phyloP scores from a whole-genome alignment of 2,113 vertebrate genomes.

The Dipodomys merriami region DNA sequence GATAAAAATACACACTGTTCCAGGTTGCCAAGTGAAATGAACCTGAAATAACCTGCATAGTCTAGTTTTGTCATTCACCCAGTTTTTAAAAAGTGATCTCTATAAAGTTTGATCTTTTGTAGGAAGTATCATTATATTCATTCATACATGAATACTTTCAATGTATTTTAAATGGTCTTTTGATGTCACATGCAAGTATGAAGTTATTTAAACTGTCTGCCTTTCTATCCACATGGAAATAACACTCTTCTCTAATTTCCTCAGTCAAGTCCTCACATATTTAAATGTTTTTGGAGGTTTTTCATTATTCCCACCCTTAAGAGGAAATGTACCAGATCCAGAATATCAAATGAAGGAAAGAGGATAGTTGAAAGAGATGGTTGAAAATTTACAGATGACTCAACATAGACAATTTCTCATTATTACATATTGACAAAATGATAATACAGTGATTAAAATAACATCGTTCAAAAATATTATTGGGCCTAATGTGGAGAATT shows the following conservation, averaged over 20 bases:
- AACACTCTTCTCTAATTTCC: background rate
- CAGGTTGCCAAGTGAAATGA: conserved; percentile 31
- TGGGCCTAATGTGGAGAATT: background rate
- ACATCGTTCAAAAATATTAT: background rate
- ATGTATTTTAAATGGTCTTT: background rate
- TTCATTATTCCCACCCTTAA: background rate
- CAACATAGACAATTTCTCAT: conserved; percentile 10
- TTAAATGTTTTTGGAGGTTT: background rate
- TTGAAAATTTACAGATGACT: conserved; percentile 19
- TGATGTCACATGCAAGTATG: background rate
- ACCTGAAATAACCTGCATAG: conserved; percentile 64
- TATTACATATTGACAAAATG: background rate
- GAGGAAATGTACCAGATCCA: background rate
- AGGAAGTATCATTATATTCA: background rate
- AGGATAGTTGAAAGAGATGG: background rate
- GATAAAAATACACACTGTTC: conserved; percentile 57
- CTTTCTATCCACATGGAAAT: background rate
- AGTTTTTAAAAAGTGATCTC: background rate
- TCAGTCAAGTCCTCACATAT: conserved; percentile 2
- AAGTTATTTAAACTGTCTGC: background rate
- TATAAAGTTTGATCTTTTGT: conserved; percentile 12
- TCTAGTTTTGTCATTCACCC: conserved; percentile 21
- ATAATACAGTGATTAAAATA: background rate
- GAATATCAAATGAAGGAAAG: background rate
- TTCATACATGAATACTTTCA: conserved; percentile 3